phyloP scores from a whole-genome alignment of 2,888 invertebrate species.

The Cybosia mesomella region DNA sequence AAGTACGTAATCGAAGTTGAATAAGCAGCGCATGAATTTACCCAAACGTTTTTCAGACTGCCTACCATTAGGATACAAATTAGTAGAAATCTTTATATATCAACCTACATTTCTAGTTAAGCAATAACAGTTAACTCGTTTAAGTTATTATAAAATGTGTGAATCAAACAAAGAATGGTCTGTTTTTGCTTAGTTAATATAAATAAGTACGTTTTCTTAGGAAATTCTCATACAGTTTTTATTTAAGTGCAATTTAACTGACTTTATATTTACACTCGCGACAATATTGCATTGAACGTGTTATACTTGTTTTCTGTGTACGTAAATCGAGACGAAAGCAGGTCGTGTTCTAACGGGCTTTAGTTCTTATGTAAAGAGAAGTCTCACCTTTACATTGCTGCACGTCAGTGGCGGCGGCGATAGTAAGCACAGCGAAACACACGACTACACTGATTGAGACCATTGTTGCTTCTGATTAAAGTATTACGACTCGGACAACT shows the following conservation, averaged over 20 bases:
- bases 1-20: neutral
- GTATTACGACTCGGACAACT: slow-evolving; percentile 26
- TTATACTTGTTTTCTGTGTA: slow-evolving; percentile 31
- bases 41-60: neutral
- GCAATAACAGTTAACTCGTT: neutral
- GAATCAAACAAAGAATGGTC: neutral
- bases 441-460: slow-evolving; percentile 64
- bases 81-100: neutral
- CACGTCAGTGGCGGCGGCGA: slow-evolving; percentile 69
- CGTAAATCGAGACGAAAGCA: slow-evolving; percentile 63
- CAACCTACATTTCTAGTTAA: slow-evolving; percentile 6
- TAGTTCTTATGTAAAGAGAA: slow-evolving; percentile 55
- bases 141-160: neutral
- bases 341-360: slow-evolving; percentile 59
- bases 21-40: neutral
- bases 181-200: neutral
- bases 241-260: slow-evolving; percentile 20
- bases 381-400: slow-evolving; percentile 75
- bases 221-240: neutral
- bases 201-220: neutral
- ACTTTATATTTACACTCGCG: slow-evolving; percentile 18
- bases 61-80: neutral
- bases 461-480: slow-evolving; percentile 67
- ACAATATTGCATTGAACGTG: slow-evolving; percentile 6
- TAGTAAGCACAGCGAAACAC: slow-evolving; percentile 63